Evolutionary conservation across 2,113 vertebrate genomes (phyloP).

Genomic region (Hystrix cristata): DNA sequence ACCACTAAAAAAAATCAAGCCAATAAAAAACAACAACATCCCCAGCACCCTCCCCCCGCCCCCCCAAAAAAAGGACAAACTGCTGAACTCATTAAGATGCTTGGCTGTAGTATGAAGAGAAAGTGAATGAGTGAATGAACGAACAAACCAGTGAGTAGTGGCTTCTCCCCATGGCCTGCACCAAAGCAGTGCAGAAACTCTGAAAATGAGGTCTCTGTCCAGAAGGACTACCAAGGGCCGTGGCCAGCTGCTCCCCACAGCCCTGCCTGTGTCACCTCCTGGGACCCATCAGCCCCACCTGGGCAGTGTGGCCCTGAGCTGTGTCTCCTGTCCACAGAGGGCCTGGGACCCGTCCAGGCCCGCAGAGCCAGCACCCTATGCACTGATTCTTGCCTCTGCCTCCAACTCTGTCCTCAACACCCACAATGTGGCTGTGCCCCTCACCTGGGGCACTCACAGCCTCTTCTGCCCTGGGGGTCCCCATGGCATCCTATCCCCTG

Average conservation of each 20-base stretch:
- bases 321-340: background rate
- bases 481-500: background rate
- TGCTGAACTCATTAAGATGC: background rate
- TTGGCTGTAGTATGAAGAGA: background rate
- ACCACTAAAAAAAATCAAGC: background rate
- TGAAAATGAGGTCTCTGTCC: background rate
- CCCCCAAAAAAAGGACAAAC: background rate
- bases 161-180: background rate
- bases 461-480: background rate
- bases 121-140: background rate
- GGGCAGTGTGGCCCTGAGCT: background rate
- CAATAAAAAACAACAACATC: background rate
- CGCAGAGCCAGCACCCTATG: background rate
- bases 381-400: no score
- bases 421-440: background rate
- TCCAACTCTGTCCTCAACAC: background rate
- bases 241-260: background rate
- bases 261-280: background rate
- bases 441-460: background rate
- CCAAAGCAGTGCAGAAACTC: background rate
- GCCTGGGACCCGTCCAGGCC: background rate
- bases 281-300: no score
- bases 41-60: no score
- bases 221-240: background rate
- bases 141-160: background rate